Conservation (phyloP, 2,888 invertebrate species). For the Xestia c-nigrum region DNA sequence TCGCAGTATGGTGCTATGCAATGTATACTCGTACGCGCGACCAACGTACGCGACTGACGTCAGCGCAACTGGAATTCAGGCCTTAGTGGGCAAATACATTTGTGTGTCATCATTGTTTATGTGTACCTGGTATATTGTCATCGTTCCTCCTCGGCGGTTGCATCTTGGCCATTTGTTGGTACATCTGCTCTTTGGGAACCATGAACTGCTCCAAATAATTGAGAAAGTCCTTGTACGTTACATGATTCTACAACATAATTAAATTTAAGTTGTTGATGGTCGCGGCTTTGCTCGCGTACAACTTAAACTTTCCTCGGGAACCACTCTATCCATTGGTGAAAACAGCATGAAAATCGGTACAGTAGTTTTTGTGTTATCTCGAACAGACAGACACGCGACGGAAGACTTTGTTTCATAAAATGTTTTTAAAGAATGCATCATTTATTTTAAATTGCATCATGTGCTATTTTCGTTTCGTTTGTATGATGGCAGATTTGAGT, state of each 20-base stretch:
- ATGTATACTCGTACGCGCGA: too few species aligned
- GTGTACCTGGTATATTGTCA: slow-evolving; percentile 79
- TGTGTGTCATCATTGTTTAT: neutral
- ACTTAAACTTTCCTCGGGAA: too few species aligned
- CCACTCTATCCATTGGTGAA: too few species aligned
- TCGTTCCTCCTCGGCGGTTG: slow-evolving; percentile 80
- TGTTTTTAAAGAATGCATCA: neutral
- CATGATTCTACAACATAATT: slow-evolving; percentile 89
- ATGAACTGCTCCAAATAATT: slow-evolving; percentile 92
- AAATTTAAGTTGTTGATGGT: neutral
- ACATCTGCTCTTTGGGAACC: slow-evolving; percentile 86
- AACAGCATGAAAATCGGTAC: too few species aligned
- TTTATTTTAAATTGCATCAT: neutral
- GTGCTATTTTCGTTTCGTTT: neutral
- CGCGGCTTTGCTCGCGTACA: too few species aligned
- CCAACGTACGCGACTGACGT: too few species aligned
- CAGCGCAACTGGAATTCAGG: too few species aligned
- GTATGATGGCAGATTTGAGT: neutral
- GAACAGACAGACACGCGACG: too few species aligned
- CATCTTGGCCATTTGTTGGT: slow-evolving; percentile 85
- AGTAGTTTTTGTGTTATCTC: too few species aligned
- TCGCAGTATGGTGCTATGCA: too few species aligned
- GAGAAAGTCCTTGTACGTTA: slow-evolving; percentile 93
- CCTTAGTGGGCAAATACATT: neutral
- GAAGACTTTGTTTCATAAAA: too few species aligned